These are phyloP conservation scores for Oscheius sp. DNA, from an alignment of 1,140 invertebrate species.

Conservation along the genomic window DNA sequence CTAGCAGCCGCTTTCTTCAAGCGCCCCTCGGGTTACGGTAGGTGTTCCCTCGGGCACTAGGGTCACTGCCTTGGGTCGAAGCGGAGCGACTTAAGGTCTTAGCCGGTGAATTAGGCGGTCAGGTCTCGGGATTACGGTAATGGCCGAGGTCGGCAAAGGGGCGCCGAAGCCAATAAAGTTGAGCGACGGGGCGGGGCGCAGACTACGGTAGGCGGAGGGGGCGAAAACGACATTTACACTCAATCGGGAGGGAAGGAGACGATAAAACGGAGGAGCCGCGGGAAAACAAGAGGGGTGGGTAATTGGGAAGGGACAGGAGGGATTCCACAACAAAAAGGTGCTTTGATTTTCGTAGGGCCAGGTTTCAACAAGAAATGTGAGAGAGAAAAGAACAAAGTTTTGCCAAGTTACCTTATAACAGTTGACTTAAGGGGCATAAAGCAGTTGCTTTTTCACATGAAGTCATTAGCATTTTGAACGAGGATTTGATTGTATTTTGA, in stretches of 20 bases:
- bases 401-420: background rate
- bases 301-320: background rate
- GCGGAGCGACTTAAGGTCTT: background rate
- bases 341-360: too few species aligned
- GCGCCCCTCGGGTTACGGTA: background rate
- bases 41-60: background rate
- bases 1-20: background rate
- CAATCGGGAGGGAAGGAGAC: background rate
- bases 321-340: background rate
- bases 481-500: too few species aligned
- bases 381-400: background rate
- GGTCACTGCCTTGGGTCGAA: background rate
- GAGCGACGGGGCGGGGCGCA: background rate
- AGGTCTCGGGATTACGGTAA: constrained; percentile 9
- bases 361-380: too few species aligned
- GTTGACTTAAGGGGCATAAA: too few species aligned
- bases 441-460: too few species aligned
- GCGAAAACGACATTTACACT: constrained; percentile 4
- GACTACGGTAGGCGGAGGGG: background rate
- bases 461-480: too few species aligned
- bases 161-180: constrained; percentile 3
- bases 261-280: background rate
- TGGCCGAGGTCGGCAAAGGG: background rate
- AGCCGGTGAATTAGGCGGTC: too few species aligned
- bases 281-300: background rate